Base-by-base conservation (phyloP, 2,797 vertebrate genomes). In the Limosa lapponica region DNA sequence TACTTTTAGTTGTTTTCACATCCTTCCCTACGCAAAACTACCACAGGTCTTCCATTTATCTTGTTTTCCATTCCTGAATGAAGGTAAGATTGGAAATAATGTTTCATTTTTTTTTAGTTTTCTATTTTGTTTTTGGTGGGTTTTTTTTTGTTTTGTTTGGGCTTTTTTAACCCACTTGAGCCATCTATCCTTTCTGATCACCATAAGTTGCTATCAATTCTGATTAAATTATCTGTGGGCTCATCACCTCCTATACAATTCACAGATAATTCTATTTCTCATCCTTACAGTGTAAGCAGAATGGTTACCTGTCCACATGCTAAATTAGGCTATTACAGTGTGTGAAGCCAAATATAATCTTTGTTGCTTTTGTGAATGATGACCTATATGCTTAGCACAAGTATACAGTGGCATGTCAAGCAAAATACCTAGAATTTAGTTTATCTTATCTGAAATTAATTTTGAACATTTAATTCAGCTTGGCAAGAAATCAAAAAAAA, bases 1-100 rank as follows among this genome's bases (percentile, higher is more conserved):
- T 49, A 46, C 16, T 52, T 64, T 10, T 22, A 25, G 8, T 25
- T 30, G 6, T 27, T 52, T 54, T 41, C 30, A 28, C 39, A 58
- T 36, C 17, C 15, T 51, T 69, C 39, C 17, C n/a, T 57, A 30
- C 5, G 34, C 13, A 74, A 55, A 61, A 22, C 15, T 51, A 44
- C 22, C 6, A 3, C 1, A 1, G 6, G 10, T 41, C 25, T 70
- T 55, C 22, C 37, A 34, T 34, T 75, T 5, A 2, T 19, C 54
- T 25, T 62, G 9, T 36, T 46, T 64, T 70, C 39, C 22, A 64
- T 30, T 74, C 27, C 10, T 46, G 58, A 58, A 57, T 8, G 2
- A 74, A 30, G 5, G 30, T 49, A 54, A 36, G 12, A 64, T 7
- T 52, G 5, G 25, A 46, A 51, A 44, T 4, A 22, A 3, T n/a